Conservation (phyloP, 1,140 invertebrate species). For the Venustaconcha ellipsiformis region DNA sequence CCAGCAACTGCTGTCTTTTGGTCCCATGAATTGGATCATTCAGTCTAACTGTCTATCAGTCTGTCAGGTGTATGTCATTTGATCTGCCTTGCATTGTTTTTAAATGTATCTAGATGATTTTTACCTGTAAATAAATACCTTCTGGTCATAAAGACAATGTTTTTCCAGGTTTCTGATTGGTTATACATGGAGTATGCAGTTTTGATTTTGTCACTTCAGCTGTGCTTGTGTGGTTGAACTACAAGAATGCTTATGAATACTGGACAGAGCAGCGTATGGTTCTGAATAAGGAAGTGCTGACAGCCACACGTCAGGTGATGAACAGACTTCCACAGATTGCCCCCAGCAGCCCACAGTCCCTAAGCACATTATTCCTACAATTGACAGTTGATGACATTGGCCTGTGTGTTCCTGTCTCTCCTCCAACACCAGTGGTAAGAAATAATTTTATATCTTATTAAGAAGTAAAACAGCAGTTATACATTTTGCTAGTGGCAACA, state of each 20-base stretch:
- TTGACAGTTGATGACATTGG: conserved; percentile 97
- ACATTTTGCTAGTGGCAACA: no score
- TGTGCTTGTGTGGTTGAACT: conserved; percentile 97
- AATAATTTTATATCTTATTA: no score
- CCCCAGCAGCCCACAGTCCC: conserved; percentile 43
- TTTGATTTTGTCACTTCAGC: conserved; percentile 70
- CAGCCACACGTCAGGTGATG: conserved; percentile 75
- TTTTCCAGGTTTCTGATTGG: neutral
- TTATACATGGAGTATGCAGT: neutral
- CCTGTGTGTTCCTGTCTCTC: conserved; percentile 92
- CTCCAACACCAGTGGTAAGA: conserved; percentile 54
- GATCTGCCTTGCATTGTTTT: no score
- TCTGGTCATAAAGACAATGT: no score
- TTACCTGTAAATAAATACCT: no score
- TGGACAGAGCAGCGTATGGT: conserved; percentile 92
- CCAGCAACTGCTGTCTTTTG: no score
- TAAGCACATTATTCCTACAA: conserved; percentile 93
- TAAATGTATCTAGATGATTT: no score
- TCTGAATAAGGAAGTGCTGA: conserved; percentile 75
- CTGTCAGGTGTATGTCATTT: no score
- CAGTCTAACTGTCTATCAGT: no score
- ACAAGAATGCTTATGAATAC: conserved; percentile 98
- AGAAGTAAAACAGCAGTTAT: no score
- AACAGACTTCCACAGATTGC: conserved; percentile 59
- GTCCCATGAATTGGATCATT: no score